Evolutionary conservation across 2,113 vertebrate species (phyloP).

Genomic region (Peromyscus californicus): DNA sequence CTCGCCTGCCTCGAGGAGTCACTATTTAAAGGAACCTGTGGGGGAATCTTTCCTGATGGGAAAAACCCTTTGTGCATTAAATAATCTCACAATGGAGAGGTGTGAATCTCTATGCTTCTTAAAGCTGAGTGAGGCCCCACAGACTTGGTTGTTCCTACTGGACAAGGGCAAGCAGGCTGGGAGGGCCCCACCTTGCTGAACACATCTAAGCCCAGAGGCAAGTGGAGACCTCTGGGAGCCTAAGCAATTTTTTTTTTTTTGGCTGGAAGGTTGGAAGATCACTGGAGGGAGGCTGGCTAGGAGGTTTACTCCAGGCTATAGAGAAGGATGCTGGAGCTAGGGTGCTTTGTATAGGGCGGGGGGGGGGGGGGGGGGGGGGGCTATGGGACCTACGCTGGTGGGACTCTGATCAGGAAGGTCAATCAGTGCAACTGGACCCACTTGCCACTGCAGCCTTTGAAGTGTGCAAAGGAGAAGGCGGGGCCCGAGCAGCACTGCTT

Average conservation of each 20-base stretch:
- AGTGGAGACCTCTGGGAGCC: background rate
- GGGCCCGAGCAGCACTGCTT: background rate
- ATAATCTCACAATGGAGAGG: slow-evolving; percentile 47
- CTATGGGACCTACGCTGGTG: background rate
- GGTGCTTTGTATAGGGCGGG: too few species aligned
- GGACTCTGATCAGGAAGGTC: background rate
- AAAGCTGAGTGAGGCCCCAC: background rate
- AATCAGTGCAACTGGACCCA: background rate
- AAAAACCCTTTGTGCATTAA: slow-evolving; percentile 73
- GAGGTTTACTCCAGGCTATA: background rate
- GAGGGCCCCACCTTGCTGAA: background rate
- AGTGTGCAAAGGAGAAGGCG: background rate
- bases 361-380: too few species aligned
- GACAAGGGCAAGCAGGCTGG: background rate
- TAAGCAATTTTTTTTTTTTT: background rate
- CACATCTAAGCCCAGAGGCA: background rate
- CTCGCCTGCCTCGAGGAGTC: slow-evolving; percentile 68
- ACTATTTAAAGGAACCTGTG: slow-evolving; percentile 78
- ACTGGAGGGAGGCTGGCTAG: background rate
- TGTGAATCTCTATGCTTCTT: slow-evolving; percentile 23
- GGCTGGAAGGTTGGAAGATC: background rate
- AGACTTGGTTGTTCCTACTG: background rate
- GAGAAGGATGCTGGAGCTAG: background rate
- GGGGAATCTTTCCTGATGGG: slow-evolving; percentile 73
- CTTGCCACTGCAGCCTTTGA: background rate